Percentiles rank a stretch among this genome's conserved stretches.
phyloP scores from a whole-genome alignment of 1,140 invertebrate genomes.

The Oscheius sp. region DNA sequence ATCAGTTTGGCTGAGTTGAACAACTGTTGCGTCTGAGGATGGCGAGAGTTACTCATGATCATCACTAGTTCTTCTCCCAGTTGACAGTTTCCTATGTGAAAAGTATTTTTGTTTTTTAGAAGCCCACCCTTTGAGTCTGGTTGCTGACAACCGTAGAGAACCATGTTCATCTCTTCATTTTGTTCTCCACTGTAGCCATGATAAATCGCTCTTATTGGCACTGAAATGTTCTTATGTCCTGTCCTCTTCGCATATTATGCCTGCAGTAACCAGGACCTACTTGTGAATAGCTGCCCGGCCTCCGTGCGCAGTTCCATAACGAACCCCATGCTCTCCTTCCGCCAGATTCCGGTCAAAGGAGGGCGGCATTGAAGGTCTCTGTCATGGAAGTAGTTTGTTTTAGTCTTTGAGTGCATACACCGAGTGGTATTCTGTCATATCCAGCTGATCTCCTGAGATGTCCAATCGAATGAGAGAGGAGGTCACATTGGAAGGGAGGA shows the following conservation, averaged over 20 bases:
- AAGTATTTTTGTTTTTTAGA: not conserved
- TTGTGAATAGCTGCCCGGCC: conserved; percentile 4
- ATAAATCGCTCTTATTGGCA: conserved; percentile 26
- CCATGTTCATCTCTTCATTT: conserved; percentile 40
- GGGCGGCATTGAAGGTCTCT: not conserved
- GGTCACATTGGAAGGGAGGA: conserved; percentile 20
- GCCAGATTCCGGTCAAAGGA: conserved; percentile 16
- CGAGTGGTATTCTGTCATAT: conserved; percentile 28
- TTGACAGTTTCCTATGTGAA: conserved; percentile 10
- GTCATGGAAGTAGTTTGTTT: not conserved
- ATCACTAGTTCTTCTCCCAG: conserved; percentile 23
- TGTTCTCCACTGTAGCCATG: conserved; percentile 35
- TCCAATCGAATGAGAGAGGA: conserved; percentile 25
- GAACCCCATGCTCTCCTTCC: conserved; percentile 12
- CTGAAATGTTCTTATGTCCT: conserved; percentile 9
- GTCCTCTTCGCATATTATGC: not conserved
- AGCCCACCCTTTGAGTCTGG: conserved; percentile 15
- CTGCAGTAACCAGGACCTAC: not conserved
- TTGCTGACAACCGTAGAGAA: conserved; percentile 24
- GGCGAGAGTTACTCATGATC: conserved; percentile 35
- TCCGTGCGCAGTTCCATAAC: conserved; percentile 16
- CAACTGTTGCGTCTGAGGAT: conserved; percentile 32
- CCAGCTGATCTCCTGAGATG: not conserved
- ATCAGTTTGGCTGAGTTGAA: conserved; percentile 35
- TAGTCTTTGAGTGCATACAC: not conserved